A percentile compares a stretch with the other conserved stretches of the same genome.
phyloP scores from a whole-genome alignment of 2,888 invertebrate genomes.

The Celastrina argiolus region DNA sequence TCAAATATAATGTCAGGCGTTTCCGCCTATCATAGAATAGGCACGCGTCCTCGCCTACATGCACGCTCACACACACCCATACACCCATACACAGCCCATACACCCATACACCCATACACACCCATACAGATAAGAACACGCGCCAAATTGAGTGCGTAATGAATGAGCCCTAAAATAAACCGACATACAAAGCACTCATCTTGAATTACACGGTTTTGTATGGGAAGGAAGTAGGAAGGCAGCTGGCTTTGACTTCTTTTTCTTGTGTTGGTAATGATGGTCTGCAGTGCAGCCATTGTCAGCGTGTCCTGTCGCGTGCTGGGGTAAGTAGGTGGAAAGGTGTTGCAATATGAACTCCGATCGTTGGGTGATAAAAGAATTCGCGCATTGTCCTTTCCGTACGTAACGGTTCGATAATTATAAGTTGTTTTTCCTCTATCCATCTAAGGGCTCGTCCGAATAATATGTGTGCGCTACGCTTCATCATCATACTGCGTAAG shows the following conservation, averaged over 20 bases:
- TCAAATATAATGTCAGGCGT: conserved; percentile 32
- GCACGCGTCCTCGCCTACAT: conserved; percentile 41
- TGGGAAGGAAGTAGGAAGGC: conserved; percentile 72
- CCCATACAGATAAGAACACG: conserved; percentile 66
- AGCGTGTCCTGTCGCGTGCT: conserved; percentile 72
- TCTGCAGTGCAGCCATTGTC: conserved; percentile 70
- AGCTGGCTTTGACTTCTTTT: conserved; percentile 70
- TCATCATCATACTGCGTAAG: too few relatives aligned
- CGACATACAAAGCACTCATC: conserved; percentile 58
- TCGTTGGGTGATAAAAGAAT: conserved; percentile 65
- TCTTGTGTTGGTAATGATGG: conserved; percentile 69
- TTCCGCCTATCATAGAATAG: conserved; percentile 41
- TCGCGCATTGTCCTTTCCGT: background rate
- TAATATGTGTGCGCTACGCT: too few relatives aligned
- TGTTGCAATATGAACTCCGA: conserved; percentile 47
- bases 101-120: conserved; percentile 43
- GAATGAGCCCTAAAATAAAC: conserved; percentile 71
- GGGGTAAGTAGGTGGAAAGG: conserved; percentile 70
- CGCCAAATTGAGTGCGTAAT: conserved; percentile 71
- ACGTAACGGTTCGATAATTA: background rate
- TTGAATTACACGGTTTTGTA: conserved; percentile 73
- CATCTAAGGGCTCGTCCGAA: too few relatives aligned
- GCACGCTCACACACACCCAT: conserved; percentile 43
- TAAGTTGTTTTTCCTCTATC: too few relatives aligned
- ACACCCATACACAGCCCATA: conserved; percentile 41